Conservation (phyloP, 2,888 invertebrate species). For the Dasypolia templi region DNA sequence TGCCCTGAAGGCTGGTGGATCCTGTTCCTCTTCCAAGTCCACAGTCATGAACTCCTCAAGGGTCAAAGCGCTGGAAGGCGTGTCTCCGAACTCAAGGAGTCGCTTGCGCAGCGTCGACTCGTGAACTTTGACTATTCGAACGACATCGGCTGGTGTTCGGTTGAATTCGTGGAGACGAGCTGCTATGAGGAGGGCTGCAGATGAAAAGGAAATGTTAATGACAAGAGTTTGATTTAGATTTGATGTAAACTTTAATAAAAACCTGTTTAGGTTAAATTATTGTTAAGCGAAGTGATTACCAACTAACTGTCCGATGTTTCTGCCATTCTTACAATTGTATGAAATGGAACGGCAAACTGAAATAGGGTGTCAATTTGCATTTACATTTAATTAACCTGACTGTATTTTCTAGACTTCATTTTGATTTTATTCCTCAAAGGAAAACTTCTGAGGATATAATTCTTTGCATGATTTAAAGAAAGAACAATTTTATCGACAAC, state of each 20-base stretch:
- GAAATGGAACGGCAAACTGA: too few relatives aligned
- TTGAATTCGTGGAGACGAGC: slow-evolving; percentile 97
- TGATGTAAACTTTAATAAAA: too few relatives aligned
- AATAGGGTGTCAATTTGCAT: too few relatives aligned
- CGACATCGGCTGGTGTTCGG: slow-evolving; percentile 96
- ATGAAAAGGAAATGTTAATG: not conserved
- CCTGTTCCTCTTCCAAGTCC: slow-evolving; percentile 98
- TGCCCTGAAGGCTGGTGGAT: slow-evolving; percentile 98
- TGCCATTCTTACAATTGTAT: too few relatives aligned
- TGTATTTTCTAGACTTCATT: too few relatives aligned
- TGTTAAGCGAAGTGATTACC: too few relatives aligned
- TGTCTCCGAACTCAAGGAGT: slow-evolving; percentile 98
- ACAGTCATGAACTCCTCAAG: slow-evolving; percentile 99
- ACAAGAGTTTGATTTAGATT: not conserved
- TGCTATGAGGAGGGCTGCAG: slow-evolving; percentile 96
- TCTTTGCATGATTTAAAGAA: too few relatives aligned
- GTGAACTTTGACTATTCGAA: slow-evolving; percentile 98
- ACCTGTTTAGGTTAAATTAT: too few relatives aligned
- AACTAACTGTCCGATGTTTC: too few relatives aligned
- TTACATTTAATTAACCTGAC: too few relatives aligned
- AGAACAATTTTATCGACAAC: too few relatives aligned
- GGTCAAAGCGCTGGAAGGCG: slow-evolving; percentile 98
- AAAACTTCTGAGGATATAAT: too few relatives aligned
- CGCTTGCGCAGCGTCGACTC: slow-evolving; percentile 97
- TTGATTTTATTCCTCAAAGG: not conserved